phyloP scores from a whole-genome alignment of 2,888 invertebrate genomes.

The Synergus japonicus region DNA sequence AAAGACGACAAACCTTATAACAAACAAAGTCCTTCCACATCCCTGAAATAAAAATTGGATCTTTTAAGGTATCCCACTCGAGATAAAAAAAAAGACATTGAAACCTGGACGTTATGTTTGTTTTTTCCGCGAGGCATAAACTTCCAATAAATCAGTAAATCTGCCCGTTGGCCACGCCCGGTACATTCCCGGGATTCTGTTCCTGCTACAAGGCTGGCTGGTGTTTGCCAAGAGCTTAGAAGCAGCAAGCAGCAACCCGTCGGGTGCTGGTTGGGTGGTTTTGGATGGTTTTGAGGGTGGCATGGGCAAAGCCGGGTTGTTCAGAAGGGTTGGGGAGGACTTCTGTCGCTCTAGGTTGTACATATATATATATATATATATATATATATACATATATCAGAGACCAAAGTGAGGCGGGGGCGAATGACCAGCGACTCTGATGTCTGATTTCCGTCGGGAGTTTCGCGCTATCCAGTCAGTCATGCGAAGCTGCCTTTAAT shows the following conservation, averaged over 20 bases:
- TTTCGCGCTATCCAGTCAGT: conserved; percentile 57
- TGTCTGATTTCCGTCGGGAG: conserved; percentile 67
- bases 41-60: not conserved
- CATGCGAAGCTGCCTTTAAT: conserved; percentile 63
- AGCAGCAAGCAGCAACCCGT: conserved; percentile 59
- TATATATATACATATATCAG: not conserved
- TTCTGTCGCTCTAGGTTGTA: conserved; percentile 32
- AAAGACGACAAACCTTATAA: not conserved
- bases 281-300: conserved; percentile 62
- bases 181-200: conserved; percentile 64
- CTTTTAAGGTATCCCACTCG: not conserved
- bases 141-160: conserved; percentile 38
- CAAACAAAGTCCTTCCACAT: not conserved
- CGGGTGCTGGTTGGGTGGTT: conserved; percentile 51
- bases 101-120: not conserved
- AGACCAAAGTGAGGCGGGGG: conserved; percentile 51
- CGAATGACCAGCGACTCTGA: conserved; percentile 62
- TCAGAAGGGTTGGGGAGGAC: conserved; percentile 41
- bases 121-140: not conserved
- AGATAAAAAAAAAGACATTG: not conserved
- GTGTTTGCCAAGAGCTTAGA: conserved; percentile 72
- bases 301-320: conserved; percentile 52
- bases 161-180: conserved; percentile 37
- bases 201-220: conserved; percentile 61
- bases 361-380: not conserved